phyloP scores from a whole-genome alignment of 1,140 invertebrate genomes.

The Drosophila nasuta region DNA sequence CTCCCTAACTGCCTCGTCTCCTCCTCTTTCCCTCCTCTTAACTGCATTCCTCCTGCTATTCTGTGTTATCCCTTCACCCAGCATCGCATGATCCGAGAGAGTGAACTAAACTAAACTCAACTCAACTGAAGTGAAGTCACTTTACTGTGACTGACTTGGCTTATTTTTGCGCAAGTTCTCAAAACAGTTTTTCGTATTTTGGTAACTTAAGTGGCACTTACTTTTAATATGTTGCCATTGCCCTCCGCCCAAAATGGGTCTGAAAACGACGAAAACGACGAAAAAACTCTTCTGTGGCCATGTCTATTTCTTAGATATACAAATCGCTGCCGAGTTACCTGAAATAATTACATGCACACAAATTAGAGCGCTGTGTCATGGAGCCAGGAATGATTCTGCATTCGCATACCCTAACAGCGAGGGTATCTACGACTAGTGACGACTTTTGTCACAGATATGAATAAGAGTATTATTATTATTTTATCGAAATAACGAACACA shows the following conservation, averaged over 20 bases:
- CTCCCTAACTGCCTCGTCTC: neutral
- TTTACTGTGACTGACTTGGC: constrained; percentile 52
- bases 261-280: neutral
- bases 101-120: constrained; percentile 7
- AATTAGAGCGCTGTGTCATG: constrained; percentile 66
- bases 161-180: constrained; percentile 74
- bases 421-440: neutral
- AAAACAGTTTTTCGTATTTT: constrained; percentile 46
- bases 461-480: too few species aligned
- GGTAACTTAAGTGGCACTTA: constrained; percentile 68
- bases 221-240: constrained; percentile 68
- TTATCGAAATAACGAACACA: too few species aligned
- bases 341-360: constrained; percentile 76
- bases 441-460: too few species aligned
- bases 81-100: constrained; percentile 39
- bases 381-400: constrained; percentile 64
- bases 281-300: neutral
- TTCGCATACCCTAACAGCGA: constrained; percentile 17
- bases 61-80: constrained; percentile 4
- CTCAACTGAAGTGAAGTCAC: constrained; percentile 35
- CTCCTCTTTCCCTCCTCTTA: neutral
- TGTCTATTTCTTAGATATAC: constrained; percentile 1
- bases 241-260: constrained; percentile 71
- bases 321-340: constrained; percentile 64
- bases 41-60: neutral